Evolutionary conservation across 2,888 invertebrate species (phyloP).

Genomic region (Empis livida): DNA sequence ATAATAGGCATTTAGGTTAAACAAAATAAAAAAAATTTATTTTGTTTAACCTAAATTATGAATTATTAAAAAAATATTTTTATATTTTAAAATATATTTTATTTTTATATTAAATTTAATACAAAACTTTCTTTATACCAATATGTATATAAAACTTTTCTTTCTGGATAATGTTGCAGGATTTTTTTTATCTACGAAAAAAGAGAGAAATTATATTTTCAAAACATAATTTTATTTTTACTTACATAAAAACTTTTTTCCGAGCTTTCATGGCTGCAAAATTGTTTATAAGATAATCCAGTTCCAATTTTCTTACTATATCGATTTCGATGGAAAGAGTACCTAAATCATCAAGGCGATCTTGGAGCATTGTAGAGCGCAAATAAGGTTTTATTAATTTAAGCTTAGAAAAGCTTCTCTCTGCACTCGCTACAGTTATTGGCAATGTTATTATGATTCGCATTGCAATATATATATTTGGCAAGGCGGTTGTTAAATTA

Average conservation of each 20-base stretch:
- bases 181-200: not conserved
- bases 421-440: constrained; percentile 1
- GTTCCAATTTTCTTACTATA: constrained; percentile 3
- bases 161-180: not conserved
- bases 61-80: not conserved
- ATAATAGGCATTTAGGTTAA: too few species aligned
- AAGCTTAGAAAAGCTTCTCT: constrained; percentile 1
- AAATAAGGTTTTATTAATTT: constrained; percentile 2
- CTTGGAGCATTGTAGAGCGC: constrained; percentile 3
- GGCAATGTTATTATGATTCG: constrained; percentile 1
- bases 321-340: constrained; percentile 2
- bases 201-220: constrained; percentile 1
- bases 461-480: not conserved
- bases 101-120: not conserved
- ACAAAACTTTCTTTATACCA: not conserved
- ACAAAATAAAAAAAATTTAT: too few species aligned
- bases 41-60: too few species aligned
- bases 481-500: constrained; percentile 1
- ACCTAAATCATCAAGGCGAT: constrained; percentile 4
- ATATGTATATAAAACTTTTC: not conserved
- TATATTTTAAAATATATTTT: not conserved
- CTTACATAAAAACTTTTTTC: constrained; percentile 1
- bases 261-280: constrained; percentile 4
- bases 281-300: constrained; percentile 3
- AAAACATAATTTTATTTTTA: not conserved